Evolutionary conservation across 2,113 vertebrate genomes (phyloP).

Genomic region (Indicator indicator): DNA sequence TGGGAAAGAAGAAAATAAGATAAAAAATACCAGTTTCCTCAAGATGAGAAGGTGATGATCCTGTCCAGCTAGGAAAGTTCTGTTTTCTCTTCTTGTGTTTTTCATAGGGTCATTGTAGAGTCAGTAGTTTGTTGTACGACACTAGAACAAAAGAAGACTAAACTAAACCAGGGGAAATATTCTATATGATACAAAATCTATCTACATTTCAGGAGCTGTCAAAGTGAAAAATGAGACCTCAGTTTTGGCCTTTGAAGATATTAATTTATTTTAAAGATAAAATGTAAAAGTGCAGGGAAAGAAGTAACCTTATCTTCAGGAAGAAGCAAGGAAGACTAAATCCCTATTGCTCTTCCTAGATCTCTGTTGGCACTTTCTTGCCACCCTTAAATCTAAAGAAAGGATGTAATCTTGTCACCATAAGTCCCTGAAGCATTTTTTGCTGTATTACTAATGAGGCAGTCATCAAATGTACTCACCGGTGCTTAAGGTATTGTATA

Average conservation of each 20-base stretch:
- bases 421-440: background rate
- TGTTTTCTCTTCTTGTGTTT: background rate
- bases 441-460: slow-evolving; percentile 10
- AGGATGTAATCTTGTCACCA: background rate
- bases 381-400: slow-evolving; percentile 17
- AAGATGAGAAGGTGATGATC: background rate
- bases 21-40: background rate
- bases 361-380: slow-evolving; percentile 6
- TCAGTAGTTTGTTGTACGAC: background rate
- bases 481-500: background rate
- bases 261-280: slow-evolving; percentile 75
- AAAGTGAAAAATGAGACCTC: slow-evolving; percentile 77
- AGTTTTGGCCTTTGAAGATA: slow-evolving; percentile 80
- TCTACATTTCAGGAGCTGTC: slow-evolving; percentile 75
- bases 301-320: slow-evolving; percentile 48
- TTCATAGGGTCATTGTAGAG: slow-evolving; percentile 10
- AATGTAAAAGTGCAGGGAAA: slow-evolving; percentile 37
- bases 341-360: background rate
- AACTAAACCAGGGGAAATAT: slow-evolving; percentile 3
- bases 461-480: background rate
- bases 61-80: background rate
- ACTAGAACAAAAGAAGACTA: slow-evolving; percentile 38
- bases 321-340: slow-evolving; percentile 8
- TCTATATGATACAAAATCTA: slow-evolving; percentile 57
- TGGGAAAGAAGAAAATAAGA: background rate